phyloP scores from a whole-genome alignment of 2,888 invertebrate species.

The Seira ritae region DNA sequence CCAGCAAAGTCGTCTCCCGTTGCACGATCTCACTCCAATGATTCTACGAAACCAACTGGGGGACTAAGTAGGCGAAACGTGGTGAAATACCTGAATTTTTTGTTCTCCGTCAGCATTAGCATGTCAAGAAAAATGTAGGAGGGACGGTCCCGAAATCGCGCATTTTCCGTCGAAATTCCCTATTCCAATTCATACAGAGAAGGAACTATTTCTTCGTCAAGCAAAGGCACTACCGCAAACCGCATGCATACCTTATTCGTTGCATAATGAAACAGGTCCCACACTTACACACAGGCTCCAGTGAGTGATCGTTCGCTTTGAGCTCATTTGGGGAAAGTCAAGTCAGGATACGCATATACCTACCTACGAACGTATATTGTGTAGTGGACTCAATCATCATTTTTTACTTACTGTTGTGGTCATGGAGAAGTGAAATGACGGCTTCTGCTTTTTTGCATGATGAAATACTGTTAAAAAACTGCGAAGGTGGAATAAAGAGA shows the following conservation, averaged over 20 bases:
- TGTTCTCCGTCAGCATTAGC: neutral
- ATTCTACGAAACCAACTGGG: conserved; percentile 55
- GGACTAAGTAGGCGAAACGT: conserved; percentile 37
- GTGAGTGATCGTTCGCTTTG: conserved; percentile 33
- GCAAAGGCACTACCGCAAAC: conserved; percentile 4
- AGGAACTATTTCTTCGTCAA: neutral
- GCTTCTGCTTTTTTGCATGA: neutral
- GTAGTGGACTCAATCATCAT: neutral
- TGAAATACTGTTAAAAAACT: neutral
- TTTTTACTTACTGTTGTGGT: neutral
- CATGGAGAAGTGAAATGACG: neutral
- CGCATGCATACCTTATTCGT: conserved; percentile 11
- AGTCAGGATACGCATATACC: conserved; percentile 1
- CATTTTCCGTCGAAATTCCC: conserved; percentile 50
- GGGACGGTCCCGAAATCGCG: conserved; percentile 41
- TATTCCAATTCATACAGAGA: conserved; percentile 21
- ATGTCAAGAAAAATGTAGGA: conserved; percentile 44
- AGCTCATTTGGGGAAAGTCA: conserved; percentile 41
- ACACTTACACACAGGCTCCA: neutral
- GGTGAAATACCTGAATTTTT: conserved; percentile 38
- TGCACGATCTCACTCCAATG: conserved; percentile 53
- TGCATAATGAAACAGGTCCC: conserved; percentile 44
- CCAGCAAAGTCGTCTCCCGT: neutral
- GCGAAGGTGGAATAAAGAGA: conserved; percentile 18
- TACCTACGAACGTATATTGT: conserved; percentile 10